Conservation (phyloP, 92 coral and sea anemone genomes). For the Galaxea fascicularis region DNA sequence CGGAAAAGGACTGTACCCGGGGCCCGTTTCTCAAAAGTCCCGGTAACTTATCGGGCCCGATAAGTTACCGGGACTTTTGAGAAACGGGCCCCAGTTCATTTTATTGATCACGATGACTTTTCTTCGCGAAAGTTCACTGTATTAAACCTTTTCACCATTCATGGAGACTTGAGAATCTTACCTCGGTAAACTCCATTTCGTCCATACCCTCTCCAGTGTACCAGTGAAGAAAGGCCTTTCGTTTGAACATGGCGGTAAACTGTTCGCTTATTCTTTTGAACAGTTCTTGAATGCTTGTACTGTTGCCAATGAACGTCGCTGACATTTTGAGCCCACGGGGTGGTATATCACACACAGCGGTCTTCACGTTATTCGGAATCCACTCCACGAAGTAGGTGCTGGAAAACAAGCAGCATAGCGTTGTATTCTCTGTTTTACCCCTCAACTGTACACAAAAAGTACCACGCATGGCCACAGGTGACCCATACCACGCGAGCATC, state of each 20-base stretch:
- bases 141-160: background rate
- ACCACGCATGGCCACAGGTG: no score
- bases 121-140: no score
- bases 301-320: constrained; percentile 92
- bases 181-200: constrained; percentile 95
- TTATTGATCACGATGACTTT: no score
- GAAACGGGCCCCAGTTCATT: no score
- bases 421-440: no score
- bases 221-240: constrained; percentile 91
- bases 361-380: constrained; percentile 93
- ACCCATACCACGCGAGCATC: no score
- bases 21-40: no score
- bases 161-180: no score
- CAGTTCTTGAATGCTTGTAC: constrained; percentile 85
- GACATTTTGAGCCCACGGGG: constrained; percentile 93
- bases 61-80: no score
- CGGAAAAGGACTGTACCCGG: no score
- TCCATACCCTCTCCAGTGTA: constrained; percentile 96
- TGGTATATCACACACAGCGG: constrained; percentile 87
- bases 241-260: constrained; percentile 88
- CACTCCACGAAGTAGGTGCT: constrained; percentile 91
- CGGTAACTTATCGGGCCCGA: no score
- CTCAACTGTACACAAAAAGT: no score
- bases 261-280: constrained; percentile 90
- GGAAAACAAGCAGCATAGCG: background rate